These are phyloP conservation scores for Pseudococcus longispinus DNA, from an alignment of 2,888 invertebrate genomes.

Conservation along the genomic window DNA sequence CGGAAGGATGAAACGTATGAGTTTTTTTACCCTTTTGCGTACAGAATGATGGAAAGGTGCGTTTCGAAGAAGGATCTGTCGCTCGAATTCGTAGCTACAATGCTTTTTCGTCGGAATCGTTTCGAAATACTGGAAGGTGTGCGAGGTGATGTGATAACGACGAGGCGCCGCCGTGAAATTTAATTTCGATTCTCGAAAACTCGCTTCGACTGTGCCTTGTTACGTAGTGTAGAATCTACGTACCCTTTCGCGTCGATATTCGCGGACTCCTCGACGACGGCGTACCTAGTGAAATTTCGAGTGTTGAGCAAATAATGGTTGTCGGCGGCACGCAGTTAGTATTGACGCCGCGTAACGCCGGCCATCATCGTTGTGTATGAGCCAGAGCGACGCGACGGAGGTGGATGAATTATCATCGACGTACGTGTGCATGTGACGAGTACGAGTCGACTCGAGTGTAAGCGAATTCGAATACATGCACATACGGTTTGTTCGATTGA, in stretches of 20 bases:
- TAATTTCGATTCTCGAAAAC: background rate
- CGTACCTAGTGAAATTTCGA: background rate
- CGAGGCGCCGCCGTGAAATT: background rate
- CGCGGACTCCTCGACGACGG: background rate
- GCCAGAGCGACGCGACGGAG: background rate
- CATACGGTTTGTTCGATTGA: background rate
- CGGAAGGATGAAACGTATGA: background rate
- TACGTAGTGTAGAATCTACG: background rate
- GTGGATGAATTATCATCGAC: background rate
- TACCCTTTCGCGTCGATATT: background rate
- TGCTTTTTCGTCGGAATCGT: background rate
- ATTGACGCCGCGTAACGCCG: background rate
- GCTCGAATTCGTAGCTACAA: background rate
- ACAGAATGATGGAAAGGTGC: background rate
- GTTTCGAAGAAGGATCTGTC: background rate
- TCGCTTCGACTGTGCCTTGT: background rate
- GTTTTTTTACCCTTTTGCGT: background rate
- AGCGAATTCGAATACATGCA: background rate
- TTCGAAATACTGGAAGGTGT: background rate
- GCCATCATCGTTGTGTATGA: background rate
- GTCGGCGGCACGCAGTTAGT: background rate
- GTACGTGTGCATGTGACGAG: background rate
- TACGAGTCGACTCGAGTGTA: background rate
- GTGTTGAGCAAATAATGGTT: background rate
- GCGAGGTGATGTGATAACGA: background rate